phyloP scores from a whole-genome alignment of 1,140 invertebrate species.

The Mercenaria mercenaria region DNA sequence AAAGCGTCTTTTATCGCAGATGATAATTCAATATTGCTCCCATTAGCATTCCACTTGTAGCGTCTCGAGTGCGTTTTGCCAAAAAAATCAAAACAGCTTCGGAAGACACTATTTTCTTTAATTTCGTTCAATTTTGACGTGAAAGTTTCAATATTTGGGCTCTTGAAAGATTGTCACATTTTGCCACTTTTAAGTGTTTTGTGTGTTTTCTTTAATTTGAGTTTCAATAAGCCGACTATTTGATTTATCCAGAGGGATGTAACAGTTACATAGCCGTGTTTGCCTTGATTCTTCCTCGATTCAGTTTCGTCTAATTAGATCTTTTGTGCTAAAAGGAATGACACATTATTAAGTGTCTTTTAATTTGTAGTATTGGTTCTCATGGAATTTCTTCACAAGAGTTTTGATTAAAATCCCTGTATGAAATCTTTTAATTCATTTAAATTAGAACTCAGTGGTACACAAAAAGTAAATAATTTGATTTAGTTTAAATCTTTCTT shows the following conservation, averaged over 20 bases:
- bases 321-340: constrained; percentile 12
- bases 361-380: not conserved
- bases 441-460: too few species aligned
- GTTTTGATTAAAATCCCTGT: not conserved
- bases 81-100: constrained; percentile 26
- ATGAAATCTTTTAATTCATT: too few species aligned
- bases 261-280: constrained; percentile 6
- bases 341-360: constrained; percentile 12
- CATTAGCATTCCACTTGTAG: constrained; percentile 43
- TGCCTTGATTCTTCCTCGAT: constrained; percentile 10
- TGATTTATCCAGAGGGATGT: constrained; percentile 2
- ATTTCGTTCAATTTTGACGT: constrained; percentile 8
- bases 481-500: too few species aligned
- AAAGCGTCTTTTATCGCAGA: constrained; percentile 32
- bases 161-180: not conserved
- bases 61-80: not conserved
- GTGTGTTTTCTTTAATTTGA: constrained; percentile 44
- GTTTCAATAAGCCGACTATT: constrained; percentile 3
- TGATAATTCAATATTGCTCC: constrained; percentile 38
- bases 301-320: not conserved
- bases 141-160: constrained; percentile 11
- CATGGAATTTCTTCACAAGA: not conserved
- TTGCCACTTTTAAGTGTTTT: constrained; percentile 20
- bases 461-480: too few species aligned
- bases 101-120: constrained; percentile 28